Percentiles rank a stretch among this genome's conserved stretches.
Conservation (phyloP, 2,113 vertebrate species). For the Galbula dea region DNA sequence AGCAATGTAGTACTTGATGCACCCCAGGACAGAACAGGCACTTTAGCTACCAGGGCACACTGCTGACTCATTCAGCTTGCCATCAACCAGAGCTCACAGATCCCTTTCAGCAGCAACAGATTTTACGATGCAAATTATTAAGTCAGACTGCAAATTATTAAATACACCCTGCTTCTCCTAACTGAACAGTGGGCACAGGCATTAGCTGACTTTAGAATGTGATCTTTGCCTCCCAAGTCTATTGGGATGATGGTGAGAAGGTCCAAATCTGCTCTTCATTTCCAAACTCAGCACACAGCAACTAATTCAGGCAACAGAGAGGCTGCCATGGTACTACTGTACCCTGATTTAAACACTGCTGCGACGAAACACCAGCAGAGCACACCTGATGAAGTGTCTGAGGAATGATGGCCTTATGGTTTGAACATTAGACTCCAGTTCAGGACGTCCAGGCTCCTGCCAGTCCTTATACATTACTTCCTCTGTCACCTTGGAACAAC, state of each 20-base stretch:
- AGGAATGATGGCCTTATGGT: neutral
- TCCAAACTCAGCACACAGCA: neutral
- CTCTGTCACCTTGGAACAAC: neutral
- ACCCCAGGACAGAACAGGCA: too few species aligned
- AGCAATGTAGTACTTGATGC: too few species aligned
- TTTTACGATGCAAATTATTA: neutral
- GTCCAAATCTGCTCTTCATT: neutral
- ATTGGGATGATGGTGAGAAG: neutral
- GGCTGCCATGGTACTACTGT: neutral
- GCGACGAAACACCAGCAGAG: neutral
- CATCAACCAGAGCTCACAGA: too few species aligned
- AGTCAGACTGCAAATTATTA: neutral
- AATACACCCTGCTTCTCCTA: neutral
- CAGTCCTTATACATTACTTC: neutral
- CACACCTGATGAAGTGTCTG: neutral
- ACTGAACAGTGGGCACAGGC: accelerated
- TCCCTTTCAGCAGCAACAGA: neutral
- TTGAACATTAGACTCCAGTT: neutral
- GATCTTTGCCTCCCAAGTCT: neutral
- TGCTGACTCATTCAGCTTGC: too few species aligned
- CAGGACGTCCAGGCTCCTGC: neutral
- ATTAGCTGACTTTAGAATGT: neutral
- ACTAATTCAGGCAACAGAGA: neutral
- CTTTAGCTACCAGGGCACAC: too few species aligned
- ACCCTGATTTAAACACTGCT: neutral